A percentile compares a stretch with the other conserved stretches of the same genome.
Evolutionary conservation across 2,113 vertebrate species (phyloP).

Genomic region (Sialia sialis): DNA sequence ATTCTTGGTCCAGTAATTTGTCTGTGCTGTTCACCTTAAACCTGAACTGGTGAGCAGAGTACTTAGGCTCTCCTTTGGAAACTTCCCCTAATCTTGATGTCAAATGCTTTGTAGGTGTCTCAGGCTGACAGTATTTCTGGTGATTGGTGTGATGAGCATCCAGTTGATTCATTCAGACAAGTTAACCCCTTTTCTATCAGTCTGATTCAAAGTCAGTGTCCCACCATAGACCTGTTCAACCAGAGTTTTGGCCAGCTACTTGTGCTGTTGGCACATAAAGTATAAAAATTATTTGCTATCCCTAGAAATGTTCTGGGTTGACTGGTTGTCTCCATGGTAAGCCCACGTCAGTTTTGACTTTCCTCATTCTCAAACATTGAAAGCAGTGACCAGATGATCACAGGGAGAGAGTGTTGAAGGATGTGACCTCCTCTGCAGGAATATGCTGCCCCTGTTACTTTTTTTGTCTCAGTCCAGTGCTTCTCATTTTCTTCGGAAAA

Average conservation of each 20-base stretch:
- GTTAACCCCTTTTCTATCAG: not conserved
- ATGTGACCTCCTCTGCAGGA: not conserved
- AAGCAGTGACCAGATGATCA: not conserved
- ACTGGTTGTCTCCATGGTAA: not conserved
- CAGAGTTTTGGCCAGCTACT: not conserved
- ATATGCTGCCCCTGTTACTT: not conserved
- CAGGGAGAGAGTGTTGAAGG: not conserved
- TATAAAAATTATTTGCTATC: not conserved
- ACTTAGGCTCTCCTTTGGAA: not conserved
- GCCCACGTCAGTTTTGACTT: not conserved
- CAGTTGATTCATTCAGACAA: not conserved
- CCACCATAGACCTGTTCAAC: not conserved
- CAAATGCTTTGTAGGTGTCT: not conserved
- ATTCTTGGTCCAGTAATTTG: not conserved
- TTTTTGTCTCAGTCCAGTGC: not conserved
- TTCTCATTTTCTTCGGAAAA: not conserved
- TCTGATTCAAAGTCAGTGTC: not conserved
- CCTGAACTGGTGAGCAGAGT: not conserved
- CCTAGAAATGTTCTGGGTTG: not conserved
- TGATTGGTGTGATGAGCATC: not conserved
- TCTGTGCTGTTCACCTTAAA: not conserved
- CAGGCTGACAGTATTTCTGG: not conserved
- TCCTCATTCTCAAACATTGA: not conserved
- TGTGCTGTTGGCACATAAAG: not conserved
- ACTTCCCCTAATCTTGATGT: not conserved